Conservation (phyloP, 2,888 invertebrate genomes). For the Eugnorisma glareosa region DNA sequence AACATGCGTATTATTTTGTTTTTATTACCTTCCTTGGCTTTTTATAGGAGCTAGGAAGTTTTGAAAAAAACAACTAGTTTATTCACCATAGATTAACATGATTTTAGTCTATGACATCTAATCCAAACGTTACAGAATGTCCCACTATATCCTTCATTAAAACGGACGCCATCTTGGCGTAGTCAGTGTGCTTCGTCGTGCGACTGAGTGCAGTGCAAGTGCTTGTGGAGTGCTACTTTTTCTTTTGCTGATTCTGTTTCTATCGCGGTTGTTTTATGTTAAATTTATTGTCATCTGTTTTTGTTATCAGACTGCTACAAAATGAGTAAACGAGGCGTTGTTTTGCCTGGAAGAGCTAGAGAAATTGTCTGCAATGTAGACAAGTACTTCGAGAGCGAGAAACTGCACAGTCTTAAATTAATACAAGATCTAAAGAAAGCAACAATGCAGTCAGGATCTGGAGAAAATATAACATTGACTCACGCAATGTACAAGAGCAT, state of each 20-base stretch:
- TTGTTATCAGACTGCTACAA: background rate
- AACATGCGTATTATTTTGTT: background rate
- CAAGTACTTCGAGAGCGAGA: constrained; percentile 3
- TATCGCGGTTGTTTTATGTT: background rate
- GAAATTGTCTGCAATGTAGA: constrained; percentile 9
- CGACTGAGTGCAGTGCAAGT: background rate
- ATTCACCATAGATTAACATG: background rate
- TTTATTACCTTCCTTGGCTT: background rate
- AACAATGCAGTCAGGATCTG: background rate
- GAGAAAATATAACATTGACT: background rate
- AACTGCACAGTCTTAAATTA: background rate
- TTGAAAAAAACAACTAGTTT: background rate
- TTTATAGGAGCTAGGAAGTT: background rate
- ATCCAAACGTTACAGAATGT: background rate
- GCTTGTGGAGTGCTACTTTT: background rate
- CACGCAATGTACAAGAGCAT: background rate
- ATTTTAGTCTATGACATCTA: background rate
- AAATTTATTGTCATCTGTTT: background rate
- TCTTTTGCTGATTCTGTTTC: background rate
- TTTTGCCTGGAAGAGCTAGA: constrained; percentile 12
- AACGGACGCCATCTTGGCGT: background rate
- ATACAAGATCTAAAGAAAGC: constrained; percentile 6
- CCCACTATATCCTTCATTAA: background rate
- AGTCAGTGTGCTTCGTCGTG: background rate
- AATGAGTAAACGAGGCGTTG: constrained; percentile 12